Evolutionary conservation across 2,113 vertebrate genomes (phyloP).

Genomic region (Gracilinanus agilis): DNA sequence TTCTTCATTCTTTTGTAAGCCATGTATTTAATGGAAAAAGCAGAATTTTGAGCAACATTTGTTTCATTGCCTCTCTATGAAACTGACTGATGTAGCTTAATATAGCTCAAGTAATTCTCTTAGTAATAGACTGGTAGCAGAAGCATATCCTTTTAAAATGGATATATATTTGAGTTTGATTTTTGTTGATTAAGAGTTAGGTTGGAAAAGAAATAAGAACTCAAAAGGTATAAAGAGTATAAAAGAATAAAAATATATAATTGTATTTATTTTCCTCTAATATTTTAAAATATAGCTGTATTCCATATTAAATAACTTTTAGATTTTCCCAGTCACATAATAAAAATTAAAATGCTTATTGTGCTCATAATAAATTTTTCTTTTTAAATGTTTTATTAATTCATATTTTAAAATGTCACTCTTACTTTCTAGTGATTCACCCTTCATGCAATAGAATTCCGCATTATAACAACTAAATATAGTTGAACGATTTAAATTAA

Average conservation of each 20-base stretch:
- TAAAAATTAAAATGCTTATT: not conserved
- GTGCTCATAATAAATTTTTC: not conserved
- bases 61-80: not conserved
- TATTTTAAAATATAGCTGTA: not conserved
- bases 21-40: slow-evolving; percentile 38
- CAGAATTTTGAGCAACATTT: slow-evolving; percentile 20
- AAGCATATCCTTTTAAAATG: not conserved
- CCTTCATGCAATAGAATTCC: not conserved
- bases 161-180: not conserved
- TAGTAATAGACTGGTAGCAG: not conserved
- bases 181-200: not conserved
- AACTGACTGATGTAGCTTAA: slow-evolving; percentile 21
- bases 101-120: not conserved
- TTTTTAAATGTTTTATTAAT: not conserved
- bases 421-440: not conserved
- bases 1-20: not conserved
- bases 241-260: too few relatives aligned
- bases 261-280: too few relatives aligned
- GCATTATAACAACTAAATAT: not conserved
- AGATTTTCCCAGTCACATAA: not conserved
- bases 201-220: not conserved
- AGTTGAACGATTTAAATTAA: not conserved
- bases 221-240: not conserved
- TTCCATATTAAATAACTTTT: not conserved
- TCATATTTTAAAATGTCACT: not conserved